Evolutionary conservation across 2,888 invertebrate species (phyloP), one percentile per base, ranked within the genome.

Genomic region (Clostera curtula): DNA sequence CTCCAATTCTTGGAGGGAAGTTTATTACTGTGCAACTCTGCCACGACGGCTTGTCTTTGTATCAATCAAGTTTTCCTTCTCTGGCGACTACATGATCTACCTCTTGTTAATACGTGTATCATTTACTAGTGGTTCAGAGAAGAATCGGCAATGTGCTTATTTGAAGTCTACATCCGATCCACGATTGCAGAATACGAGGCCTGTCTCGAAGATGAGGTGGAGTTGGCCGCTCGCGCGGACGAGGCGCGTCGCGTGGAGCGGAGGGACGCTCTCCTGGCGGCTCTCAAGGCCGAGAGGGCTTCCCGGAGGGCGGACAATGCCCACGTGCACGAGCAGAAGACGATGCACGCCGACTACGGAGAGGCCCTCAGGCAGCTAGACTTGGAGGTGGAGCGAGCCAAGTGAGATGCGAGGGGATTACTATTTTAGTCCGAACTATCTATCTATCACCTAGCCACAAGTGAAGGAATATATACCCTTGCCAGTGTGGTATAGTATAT

Each of bases 191-290:
- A 56, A 5, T 61, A 56, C 40, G 51, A 46, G 29, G 37, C 36
- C 3, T 48, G 47, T 5, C 45, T 73, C 0, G 65, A 67, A 3
- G 70, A 73, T 36, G 65, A 60, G 28, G 49, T 32, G 12, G 70
- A 71, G 30, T 26, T 19, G 0, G 62, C 63, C 4, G 71, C 66
- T 0, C 60, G 66, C 0, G 66, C 62, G 1, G 64, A 62, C 8
- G 77, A 72, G 40, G 45, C 51, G 3, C 48, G 60, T 0, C 53
- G 48, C 0, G 36, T 1, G 10, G 49, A 37, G 31, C 54, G 70
- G 0, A 44, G 58, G 1, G 66, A 56, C 14, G 54, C 49, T 1
- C 44, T 68, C 1, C 27, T 25, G 3, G 40, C 7, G 0, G 49
- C 28, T 1, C 31, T 64, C 25, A 40, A 56, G 1, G 31, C 14